Evolutionary conservation across 2,888 invertebrate species (phyloP), one percentile per base, ranked within the genome.

Genomic region (Pegoplata infirma): DNA sequence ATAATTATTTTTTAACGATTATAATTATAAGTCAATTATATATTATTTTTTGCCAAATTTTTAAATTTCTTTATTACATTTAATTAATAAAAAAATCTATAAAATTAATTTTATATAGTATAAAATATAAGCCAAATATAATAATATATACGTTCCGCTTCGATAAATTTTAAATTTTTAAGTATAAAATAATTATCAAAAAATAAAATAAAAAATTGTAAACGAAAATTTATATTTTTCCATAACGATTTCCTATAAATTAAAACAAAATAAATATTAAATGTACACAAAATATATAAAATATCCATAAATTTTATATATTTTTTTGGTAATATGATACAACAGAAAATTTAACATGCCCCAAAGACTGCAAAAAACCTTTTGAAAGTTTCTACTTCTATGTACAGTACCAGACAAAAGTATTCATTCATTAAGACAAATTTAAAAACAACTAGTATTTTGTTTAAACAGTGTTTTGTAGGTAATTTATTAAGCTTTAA

Each of bases 121-220:
- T 63, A 61, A 68, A 61, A 63, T 73, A 56, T 77, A 68, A 77
- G 28, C 67, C 59, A 74, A 74, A 77, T 68, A 67, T 63, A 55
- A 16, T 53, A 58, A 71, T 36, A 61, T 67, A 76, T 72, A 66
- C 19, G 66, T 56, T 32, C 72, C 36, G 71, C 71, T 72, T 72
- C 40, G 71, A 6, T 72, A 28, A 47, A n/a, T 61, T 61, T 72
- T 32, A 32, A 66, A 64, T 47, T 47, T 64, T 58, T 72, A 25
- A 28, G 47, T 64, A 40, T 32, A 55, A 58, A 44, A 64, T 64
- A 76, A 72, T 51, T 47, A 55, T 56, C 58, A 61, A 44, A 44
- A 2, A 63, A 63, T 40, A 46, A 44, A 23, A 8, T 7, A 64
- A n/a, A n/a, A n/a, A n/a, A n/a, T n/a, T n/a, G n/a, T n/a, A n/a